Evolutionary conservation across 2,888 invertebrate genomes (phyloP).

Genomic region (Carcina quercana): DNA sequence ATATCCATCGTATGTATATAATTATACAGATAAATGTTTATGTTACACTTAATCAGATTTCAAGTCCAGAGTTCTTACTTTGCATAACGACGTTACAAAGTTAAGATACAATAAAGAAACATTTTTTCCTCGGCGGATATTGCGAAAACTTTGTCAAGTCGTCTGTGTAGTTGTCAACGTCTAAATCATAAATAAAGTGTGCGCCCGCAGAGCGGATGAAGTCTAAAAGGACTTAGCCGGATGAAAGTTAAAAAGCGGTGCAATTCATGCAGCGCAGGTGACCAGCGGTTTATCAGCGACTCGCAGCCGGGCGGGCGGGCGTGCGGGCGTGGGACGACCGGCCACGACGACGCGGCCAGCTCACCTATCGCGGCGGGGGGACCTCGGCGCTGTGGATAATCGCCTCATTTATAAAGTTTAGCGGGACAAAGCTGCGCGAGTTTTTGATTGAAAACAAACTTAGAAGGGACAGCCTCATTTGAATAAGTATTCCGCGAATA

Average conservation of each 20-base stretch:
- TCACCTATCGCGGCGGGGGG: conserved; percentile 52
- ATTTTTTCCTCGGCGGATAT: conserved; percentile 33
- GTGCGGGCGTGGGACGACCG: conserved; percentile 11
- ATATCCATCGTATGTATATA: conserved; percentile 19
- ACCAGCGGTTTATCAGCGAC: conserved; percentile 65
- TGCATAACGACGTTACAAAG: conserved; percentile 34
- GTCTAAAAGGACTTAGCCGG: conserved; percentile 63
- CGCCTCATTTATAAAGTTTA: conserved; percentile 75
- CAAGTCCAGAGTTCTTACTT: conserved; percentile 24
- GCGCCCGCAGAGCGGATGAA: conserved; percentile 59
- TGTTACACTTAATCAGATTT: conserved; percentile 28
- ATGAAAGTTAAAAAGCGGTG: conserved; percentile 71
- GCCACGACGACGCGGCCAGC: conserved; percentile 16
- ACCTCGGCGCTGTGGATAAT: conserved; percentile 61
- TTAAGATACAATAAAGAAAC: conserved; percentile 24
- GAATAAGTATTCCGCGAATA: conserved; percentile 75
- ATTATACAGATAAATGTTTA: conserved; percentile 8
- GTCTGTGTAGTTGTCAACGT: conserved; percentile 50
- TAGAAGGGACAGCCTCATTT: conserved; percentile 75
- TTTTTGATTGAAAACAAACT: conserved; percentile 76
- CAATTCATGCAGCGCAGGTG: conserved; percentile 72
- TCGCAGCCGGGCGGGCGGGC: conserved; percentile 39
- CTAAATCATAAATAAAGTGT: conserved; percentile 65
- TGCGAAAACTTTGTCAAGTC: conserved; percentile 42
- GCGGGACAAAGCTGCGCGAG: conserved; percentile 70